Evolutionary conservation across 2,888 invertebrate species (phyloP).

Genomic region (Drosophila phalerata): DNA sequence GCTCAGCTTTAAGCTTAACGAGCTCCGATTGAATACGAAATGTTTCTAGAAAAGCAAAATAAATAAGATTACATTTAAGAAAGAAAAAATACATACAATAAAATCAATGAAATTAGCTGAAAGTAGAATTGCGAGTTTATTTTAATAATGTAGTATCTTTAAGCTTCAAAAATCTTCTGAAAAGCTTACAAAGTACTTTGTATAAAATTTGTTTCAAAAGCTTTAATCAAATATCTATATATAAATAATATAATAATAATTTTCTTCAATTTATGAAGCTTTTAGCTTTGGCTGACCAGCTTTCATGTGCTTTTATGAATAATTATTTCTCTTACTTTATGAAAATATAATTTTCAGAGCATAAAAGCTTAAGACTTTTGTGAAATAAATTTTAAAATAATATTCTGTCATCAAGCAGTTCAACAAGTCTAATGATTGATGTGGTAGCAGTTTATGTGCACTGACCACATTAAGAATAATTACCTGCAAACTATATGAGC

Average conservation of each 20-base stretch:
- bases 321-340: background rate
- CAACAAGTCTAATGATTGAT: constrained; percentile 5
- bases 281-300: background rate
- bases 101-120: background rate
- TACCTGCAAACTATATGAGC: constrained; percentile 45
- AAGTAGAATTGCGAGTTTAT: background rate
- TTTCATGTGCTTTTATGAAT: background rate
- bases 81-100: background rate
- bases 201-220: too few species aligned
- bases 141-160: background rate
- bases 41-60: constrained; percentile 3
- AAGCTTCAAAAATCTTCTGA: too few species aligned
- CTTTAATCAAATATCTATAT: too few species aligned
- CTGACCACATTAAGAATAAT: constrained; percentile 31
- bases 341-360: background rate
- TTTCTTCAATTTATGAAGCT: background rate
- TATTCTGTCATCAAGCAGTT: background rate
- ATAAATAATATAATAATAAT: too few species aligned
- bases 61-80: background rate
- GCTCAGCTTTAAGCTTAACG: constrained; percentile 31
- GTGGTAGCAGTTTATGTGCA: constrained; percentile 11
- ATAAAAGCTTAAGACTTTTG: background rate
- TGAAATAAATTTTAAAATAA: background rate
- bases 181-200: too few species aligned
- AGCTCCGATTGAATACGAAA: constrained; percentile 2